Conservation (phyloP, 1,140 invertebrate species). For the Potamilus streckersoni region DNA sequence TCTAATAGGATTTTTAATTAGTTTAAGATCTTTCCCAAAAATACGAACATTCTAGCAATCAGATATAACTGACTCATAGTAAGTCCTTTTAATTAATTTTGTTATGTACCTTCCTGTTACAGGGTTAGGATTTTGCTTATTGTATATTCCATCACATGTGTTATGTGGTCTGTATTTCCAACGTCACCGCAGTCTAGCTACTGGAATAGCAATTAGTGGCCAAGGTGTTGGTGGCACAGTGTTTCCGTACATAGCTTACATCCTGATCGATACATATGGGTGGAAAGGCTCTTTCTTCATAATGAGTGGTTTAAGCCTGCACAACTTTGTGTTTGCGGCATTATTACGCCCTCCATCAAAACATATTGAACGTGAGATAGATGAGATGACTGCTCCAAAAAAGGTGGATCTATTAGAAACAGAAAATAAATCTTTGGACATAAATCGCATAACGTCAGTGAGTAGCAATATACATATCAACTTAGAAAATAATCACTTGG, state of each 20-base stretch:
- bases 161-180: slow-evolving; percentile 87
- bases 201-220: slow-evolving; percentile 91
- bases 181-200: slow-evolving; percentile 87
- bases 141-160: slow-evolving; percentile 57
- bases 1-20: too few relatives aligned
- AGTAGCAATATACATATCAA: too few relatives aligned
- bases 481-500: too few relatives aligned
- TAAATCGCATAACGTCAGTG: too few relatives aligned
- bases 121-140: slow-evolving; percentile 54
- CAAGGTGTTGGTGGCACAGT: slow-evolving; percentile 88
- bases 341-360: slow-evolving; percentile 43
- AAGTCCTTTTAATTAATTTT: background rate
- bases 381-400: too few relatives aligned
- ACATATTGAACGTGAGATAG: background rate
- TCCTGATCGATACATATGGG: slow-evolving; percentile 75
- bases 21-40: too few relatives aligned
- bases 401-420: too few relatives aligned
- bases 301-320: slow-evolving; percentile 88
- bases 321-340: slow-evolving; percentile 48
- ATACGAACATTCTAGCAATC: too few relatives aligned
- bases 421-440: too few relatives aligned
- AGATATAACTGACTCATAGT: too few relatives aligned
- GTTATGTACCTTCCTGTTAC: slow-evolving; percentile 2
- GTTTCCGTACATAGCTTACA: slow-evolving; percentile 74
- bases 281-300: slow-evolving; percentile 87